phyloP scores from a whole-genome alignment of 1,140 invertebrate genomes.

The Centruroides vittatus region DNA sequence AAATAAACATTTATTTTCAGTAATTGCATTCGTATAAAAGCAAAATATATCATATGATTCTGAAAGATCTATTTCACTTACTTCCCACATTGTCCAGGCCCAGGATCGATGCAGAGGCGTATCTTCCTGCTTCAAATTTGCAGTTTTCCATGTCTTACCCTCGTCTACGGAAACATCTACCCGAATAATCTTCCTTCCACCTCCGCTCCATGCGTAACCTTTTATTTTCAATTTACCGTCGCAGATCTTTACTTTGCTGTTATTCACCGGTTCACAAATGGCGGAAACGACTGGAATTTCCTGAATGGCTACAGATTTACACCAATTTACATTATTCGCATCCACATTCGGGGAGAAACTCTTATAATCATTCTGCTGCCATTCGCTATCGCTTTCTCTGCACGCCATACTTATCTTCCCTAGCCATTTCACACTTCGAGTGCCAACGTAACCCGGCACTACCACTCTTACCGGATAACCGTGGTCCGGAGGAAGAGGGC shows the following conservation, averaged over 20 bases:
- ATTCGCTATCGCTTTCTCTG: slow-evolving; percentile 79
- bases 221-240: slow-evolving; percentile 48
- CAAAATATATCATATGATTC: too few species aligned
- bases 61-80: too few species aligned
- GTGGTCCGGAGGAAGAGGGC: slow-evolving; percentile 71
- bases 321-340: slow-evolving; percentile 60
- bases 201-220: slow-evolving; percentile 95
- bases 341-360: slow-evolving; percentile 78
- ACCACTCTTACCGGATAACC: slow-evolving; percentile 79
- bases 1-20: too few species aligned
- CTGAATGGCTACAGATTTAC: slow-evolving; percentile 86
- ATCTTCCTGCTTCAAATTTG: slow-evolving; percentile 38
- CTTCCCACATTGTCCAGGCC: slow-evolving; percentile 84
- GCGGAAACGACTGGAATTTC: slow-evolving; percentile 89
- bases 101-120: too few species aligned
- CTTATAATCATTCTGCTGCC: slow-evolving; percentile 95
- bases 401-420: slow-evolving; percentile 59
- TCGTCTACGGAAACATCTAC: slow-evolving; percentile 69
- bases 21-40: too few species aligned
- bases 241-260: slow-evolving; percentile 30
- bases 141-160: slow-evolving; percentile 72
- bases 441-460: slow-evolving; percentile 63
- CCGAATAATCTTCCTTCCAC: slow-evolving; percentile 72
- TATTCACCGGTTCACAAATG: slow-evolving; percentile 59
- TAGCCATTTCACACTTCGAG: slow-evolving; percentile 46